phyloP scores from a whole-genome alignment of 2,797 vertebrate genomes.

The Trichosurus vulpecula region DNA sequence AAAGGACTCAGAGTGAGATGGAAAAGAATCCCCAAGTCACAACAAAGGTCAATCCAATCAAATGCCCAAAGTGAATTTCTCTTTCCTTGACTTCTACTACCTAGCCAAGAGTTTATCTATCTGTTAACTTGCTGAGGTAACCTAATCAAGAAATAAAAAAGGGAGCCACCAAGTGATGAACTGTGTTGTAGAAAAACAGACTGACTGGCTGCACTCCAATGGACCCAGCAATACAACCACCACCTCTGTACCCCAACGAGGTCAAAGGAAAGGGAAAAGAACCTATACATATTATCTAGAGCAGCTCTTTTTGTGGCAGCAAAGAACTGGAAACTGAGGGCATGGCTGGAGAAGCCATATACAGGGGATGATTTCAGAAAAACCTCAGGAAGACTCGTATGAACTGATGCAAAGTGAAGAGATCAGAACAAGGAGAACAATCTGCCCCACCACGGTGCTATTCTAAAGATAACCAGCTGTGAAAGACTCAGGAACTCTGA shows the following conservation, averaged over 20 bases:
- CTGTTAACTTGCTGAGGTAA: not conserved
- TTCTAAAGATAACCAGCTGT: no score
- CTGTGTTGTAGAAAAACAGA: no score
- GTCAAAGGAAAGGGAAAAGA: not conserved
- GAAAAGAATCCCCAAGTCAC: not conserved
- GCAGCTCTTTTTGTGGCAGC: not conserved
- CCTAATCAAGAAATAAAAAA: not conserved
- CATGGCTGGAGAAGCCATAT: not conserved
- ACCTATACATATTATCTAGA: not conserved
- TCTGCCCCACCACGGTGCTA: no score
- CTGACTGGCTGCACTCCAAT: not conserved
- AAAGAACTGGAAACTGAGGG: not conserved
- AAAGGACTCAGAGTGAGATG: not conserved
- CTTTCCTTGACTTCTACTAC: not conserved
- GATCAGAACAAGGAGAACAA: no score
- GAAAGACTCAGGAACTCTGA: no score
- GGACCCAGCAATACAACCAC: rapidly evolving
- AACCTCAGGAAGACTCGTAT: no score
- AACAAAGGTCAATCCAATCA: not conserved
- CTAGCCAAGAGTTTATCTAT: not conserved
- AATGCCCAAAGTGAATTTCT: not conserved
- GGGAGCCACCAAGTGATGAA: not conserved
- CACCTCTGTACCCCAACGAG: not conserved
- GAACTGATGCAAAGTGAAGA: not conserved
- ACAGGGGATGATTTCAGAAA: no score